A percentile compares a stretch with the other conserved stretches of the same genome.
Conservation (phyloP, 2,888 invertebrate genomes). For the Heliconius charithonia region DNA sequence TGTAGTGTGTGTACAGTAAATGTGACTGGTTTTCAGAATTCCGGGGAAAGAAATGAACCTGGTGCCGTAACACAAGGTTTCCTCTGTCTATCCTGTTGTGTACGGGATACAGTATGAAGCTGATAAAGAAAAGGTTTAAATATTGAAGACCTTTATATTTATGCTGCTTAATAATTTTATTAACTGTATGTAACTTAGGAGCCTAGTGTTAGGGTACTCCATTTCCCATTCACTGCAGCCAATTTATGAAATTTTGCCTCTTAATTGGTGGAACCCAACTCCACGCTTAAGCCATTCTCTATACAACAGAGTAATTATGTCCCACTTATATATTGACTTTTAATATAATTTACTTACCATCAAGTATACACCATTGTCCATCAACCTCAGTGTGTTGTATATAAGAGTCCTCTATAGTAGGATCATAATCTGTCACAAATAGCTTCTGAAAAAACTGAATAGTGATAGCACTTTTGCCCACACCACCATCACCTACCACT, state of each 20-base stretch:
- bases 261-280: not conserved
- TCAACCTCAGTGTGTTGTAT: constrained; percentile 97
- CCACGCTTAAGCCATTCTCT: not conserved
- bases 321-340: not conserved
- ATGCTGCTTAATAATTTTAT: no score
- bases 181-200: no score
- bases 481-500: constrained; percentile 97
- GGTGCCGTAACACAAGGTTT: no score
- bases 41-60: no score
- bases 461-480: constrained; percentile 98
- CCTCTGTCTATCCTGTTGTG: no score
- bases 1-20: no score
- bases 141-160: no score
- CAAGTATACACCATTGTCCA: constrained; percentile 94
- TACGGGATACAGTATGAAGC: no score
- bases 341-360: constrained; percentile 85
- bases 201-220: not conserved
- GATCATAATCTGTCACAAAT: constrained; percentile 97
- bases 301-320: no score
- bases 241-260: not conserved
- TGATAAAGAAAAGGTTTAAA: no score
- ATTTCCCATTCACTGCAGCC: not conserved
- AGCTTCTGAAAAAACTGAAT: constrained; percentile 98
- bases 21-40: no score
- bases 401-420: constrained; percentile 97